Evolutionary conservation across 2,113 vertebrate species (phyloP).

Genomic region (Chascanopsetta lugubris): DNA sequence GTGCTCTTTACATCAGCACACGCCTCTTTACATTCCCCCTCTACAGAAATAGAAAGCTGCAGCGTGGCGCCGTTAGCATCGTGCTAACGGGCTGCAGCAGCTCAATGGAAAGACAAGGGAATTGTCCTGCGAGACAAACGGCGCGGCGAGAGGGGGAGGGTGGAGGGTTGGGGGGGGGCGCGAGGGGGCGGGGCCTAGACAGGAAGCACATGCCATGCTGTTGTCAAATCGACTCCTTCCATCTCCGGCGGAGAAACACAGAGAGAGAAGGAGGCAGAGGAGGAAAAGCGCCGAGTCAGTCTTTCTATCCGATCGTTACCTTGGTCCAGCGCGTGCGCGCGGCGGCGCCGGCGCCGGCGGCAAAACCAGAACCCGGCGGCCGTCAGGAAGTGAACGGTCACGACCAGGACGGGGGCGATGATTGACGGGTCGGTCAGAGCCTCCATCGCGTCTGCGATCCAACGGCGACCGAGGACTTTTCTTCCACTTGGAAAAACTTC

Average conservation of each 20-base stretch:
- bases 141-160: no score
- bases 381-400: constrained; percentile 74
- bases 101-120: no score
- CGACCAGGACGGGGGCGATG: constrained; percentile 70
- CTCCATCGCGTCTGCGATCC: constrained; percentile 60
- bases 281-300: neutral
- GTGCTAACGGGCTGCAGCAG: neutral
- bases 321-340: neutral
- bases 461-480: no score
- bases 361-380: constrained; percentile 79
- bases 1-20: neutral
- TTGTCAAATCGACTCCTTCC: neutral
- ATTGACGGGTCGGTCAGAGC: constrained; percentile 62
- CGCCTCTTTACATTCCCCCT: constrained; percentile 15
- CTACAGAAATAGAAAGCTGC: constrained; percentile 6
- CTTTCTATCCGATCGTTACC: constrained; percentile 47
- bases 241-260: neutral
- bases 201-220: constrained; percentile 55
- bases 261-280: neutral
- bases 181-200: constrained; percentile 56
- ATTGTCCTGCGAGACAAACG: no score
- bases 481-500: neutral
- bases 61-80: neutral
- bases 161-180: no score
- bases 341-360: constrained; percentile 30